phyloP scores from a whole-genome alignment of 2,888 invertebrate species.

The Diabrotica balteata region DNA sequence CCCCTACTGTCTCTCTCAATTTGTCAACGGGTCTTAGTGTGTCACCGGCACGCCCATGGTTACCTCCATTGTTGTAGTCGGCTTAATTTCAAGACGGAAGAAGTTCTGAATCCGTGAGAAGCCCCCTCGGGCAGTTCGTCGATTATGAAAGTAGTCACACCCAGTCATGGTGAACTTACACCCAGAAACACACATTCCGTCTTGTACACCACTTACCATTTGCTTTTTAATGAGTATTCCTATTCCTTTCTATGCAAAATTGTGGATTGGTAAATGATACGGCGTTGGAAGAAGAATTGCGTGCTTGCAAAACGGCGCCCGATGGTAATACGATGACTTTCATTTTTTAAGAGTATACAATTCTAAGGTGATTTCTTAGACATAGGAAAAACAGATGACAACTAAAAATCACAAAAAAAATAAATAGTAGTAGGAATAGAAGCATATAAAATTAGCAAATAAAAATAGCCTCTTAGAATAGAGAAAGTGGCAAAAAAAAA shows the following conservation, averaged over 20 bases:
- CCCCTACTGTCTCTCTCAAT: background rate
- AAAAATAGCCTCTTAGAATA: no score
- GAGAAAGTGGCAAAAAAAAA: no score
- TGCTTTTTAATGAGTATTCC: slow-evolving; percentile 8
- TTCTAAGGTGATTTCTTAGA: no score
- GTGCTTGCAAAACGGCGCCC: background rate
- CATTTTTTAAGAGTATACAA: background rate
- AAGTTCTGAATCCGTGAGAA: slow-evolving; percentile 41
- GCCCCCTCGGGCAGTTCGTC: slow-evolving; percentile 41
- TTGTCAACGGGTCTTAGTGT: slow-evolving; percentile 11
- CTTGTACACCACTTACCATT: slow-evolving; percentile 37
- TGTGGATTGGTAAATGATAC: slow-evolving; percentile 1
- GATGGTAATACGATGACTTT: background rate
- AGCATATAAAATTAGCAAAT: no score
- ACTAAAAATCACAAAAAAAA: background rate
- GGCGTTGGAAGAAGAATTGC: background rate
- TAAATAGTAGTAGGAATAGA: no score
- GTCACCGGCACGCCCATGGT: slow-evolving; percentile 14
- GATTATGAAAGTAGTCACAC: slow-evolving; percentile 53
- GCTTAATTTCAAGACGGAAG: slow-evolving; percentile 31
- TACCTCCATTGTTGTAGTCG: slow-evolving; percentile 14
- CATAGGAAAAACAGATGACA: background rate
- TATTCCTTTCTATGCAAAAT: slow-evolving; percentile 20
- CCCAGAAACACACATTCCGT: slow-evolving; percentile 55
- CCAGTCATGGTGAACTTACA: slow-evolving; percentile 52